Conservation (phyloP, 2,888 invertebrate species). For the Scaeva pyrastri region DNA sequence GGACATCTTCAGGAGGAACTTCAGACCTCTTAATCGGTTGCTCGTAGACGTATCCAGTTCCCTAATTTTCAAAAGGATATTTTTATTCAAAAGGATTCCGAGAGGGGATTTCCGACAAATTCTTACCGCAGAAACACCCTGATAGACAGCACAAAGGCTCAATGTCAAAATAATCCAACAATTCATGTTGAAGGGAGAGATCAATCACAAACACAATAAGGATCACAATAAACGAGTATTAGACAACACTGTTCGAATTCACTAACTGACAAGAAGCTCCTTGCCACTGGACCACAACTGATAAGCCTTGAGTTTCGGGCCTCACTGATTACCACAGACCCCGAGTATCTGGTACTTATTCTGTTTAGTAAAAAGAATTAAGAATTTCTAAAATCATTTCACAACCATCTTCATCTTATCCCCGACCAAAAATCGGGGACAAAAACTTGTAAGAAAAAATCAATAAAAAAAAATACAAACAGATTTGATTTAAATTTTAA, state of each 20-base stretch:
- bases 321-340: slow-evolving; percentile 43
- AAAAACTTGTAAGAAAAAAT: slow-evolving; percentile 41
- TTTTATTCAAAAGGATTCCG: neutral
- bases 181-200: slow-evolving; percentile 48
- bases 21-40: slow-evolving; percentile 51
- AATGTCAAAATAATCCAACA: slow-evolving; percentile 57
- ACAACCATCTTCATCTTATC: slow-evolving; percentile 29
- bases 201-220: neutral
- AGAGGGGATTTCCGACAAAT: neutral
- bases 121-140: slow-evolving; percentile 59
- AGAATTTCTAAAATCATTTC: slow-evolving; percentile 30
- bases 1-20: slow-evolving; percentile 70
- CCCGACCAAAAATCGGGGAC: slow-evolving; percentile 4
- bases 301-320: slow-evolving; percentile 32
- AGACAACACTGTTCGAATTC: too few relatives aligned
- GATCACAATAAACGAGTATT: too few relatives aligned
- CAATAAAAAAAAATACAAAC: neutral
- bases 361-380: slow-evolving; percentile 17
- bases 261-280: too few relatives aligned
- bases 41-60: slow-evolving; percentile 54
- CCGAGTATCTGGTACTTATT: slow-evolving; percentile 61
- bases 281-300: slow-evolving; percentile 47
- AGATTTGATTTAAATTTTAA: slow-evolving; percentile 6
- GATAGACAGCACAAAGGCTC: slow-evolving; percentile 52
- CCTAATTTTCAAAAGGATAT: slow-evolving; percentile 16